These are phyloP conservation scores for Pseudachorutes palmiensis DNA, from an alignment of 1,140 invertebrate species.

Conservation along the genomic window DNA sequence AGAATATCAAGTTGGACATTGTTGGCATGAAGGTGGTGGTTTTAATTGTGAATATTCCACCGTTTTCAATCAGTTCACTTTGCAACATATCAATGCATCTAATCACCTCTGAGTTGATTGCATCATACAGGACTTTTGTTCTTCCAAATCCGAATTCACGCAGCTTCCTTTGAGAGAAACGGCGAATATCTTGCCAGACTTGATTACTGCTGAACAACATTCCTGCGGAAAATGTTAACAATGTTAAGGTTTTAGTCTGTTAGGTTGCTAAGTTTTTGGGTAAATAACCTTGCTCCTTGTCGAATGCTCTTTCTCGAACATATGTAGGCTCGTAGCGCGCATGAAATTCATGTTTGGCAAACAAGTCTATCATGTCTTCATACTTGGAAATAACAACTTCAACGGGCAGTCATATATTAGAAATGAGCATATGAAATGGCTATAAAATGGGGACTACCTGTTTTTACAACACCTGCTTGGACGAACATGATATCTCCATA, in stretches of 20 bases:
- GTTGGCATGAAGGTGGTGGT: background rate
- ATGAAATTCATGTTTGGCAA: background rate
- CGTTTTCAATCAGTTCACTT: background rate
- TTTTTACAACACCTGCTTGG: background rate
- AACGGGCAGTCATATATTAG: background rate
- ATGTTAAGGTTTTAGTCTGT: background rate
- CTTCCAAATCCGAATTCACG: conserved; percentile 44
- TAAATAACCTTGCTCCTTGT: conserved; percentile 3
- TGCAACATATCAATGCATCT: background rate
- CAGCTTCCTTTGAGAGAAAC: conserved; percentile 42
- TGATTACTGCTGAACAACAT: conserved; percentile 41
- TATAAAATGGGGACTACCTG: background rate
- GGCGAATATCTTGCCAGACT: conserved; percentile 46
- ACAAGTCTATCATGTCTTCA: background rate
- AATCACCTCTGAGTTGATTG: background rate
- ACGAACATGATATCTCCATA: conserved; percentile 16
- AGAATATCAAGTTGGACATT: background rate
- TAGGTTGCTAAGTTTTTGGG: background rate
- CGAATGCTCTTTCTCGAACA: background rate
- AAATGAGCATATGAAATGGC: background rate
- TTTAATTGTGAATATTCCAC: background rate
- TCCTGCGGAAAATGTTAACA: conserved; percentile 30
- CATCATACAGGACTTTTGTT: background rate
- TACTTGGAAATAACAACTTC: background rate
- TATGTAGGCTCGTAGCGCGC: background rate